A percentile compares a stretch with the other conserved stretches of the same genome.
Conservation (phyloP, 1,140 invertebrate genomes). For the Drosophila micromelanica region DNA sequence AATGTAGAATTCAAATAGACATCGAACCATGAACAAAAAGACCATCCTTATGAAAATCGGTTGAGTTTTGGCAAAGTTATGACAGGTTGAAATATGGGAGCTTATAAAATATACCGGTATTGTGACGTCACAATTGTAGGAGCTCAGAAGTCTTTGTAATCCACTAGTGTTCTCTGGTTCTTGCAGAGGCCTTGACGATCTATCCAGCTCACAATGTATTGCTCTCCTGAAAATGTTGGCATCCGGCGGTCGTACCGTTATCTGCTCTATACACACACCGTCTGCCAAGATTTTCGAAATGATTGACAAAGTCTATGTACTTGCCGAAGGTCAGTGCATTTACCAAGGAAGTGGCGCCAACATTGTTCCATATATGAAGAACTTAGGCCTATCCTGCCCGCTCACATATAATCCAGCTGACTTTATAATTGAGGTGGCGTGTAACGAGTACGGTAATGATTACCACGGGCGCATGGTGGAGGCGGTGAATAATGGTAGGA, state of each 20-base stretch:
- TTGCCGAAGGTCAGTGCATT: constrained; percentile 90
- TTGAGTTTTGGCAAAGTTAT: too few relatives aligned
- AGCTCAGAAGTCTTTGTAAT: too few relatives aligned
- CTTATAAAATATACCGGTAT: too few relatives aligned
- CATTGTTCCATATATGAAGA: constrained; percentile 89
- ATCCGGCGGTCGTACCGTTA: constrained; percentile 91
- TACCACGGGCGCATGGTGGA: constrained; percentile 87
- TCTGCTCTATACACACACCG: constrained; percentile 97
- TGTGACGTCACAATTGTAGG: too few relatives aligned
- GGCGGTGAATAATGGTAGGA: constrained; percentile 87
- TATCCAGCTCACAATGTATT: constrained; percentile 91
- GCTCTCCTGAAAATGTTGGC: constrained; percentile 91
- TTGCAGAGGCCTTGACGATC: constrained; percentile 89
- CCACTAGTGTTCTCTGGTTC: background rate
- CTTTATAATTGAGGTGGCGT: constrained; percentile 92
- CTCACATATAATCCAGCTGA: constrained; percentile 92
- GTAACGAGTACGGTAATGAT: constrained; percentile 89
- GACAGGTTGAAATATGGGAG: too few relatives aligned
- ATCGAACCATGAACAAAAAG: too few relatives aligned
- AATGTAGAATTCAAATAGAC: too few relatives aligned
- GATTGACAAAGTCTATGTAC: constrained; percentile 91
- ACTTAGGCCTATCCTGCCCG: constrained; percentile 89
- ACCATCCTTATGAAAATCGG: too few relatives aligned
- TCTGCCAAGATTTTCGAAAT: constrained; percentile 91
- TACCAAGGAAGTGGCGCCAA: constrained; percentile 89